Base-by-base conservation (phyloP, 2,797 vertebrate species). In the Lophius americanus region DNA sequence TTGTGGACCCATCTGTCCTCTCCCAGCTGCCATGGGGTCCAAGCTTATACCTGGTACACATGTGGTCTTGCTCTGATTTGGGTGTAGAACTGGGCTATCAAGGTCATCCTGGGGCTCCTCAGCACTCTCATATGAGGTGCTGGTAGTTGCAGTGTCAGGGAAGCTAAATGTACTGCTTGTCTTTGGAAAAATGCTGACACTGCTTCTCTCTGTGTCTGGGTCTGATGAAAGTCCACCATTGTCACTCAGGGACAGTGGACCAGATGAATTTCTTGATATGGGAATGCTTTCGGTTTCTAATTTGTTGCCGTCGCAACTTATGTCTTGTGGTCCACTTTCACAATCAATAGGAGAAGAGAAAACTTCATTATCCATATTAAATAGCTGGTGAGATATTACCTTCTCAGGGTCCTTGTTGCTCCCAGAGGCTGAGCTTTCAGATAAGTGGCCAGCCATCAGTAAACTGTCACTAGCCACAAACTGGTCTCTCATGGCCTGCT, bases 401-500 rank as follows among this genome's bases (percentile, higher is more conserved):
- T 60, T 68, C 8, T 80, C 37, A 5, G 13, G 0, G 7, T n/a
- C 6, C 41, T 53, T 52, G 46, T 55, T 51, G 39, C 8, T 33
- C 14, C 52, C 46, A 55, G 41, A 60, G 11, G 37, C 58, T 0
- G 36, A 35, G 44, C 33, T 23, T 37, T 62, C 51, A n/a, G 51
- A 47, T 13, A 68, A 63, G 9, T 49, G 11, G 4, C 39, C 58
- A 2, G 48, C 46, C 50, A 68, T 53, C 13, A 66, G 43, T 5
- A 55, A 53, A 23, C 3, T 13, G 3, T 78, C 68, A 8, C 46
- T 84, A 70, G 83, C 75, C 64, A 72, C 88, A 77, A 92, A 91
- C 69, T 95, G 95, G 80, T 94, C 90, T 76, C 87, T 92, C 64
- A 98, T 95, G 63, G 95, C 94, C 89, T 94, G 94, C 93, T 98